These are phyloP conservation scores for Leucopsar rothschildi DNA, from an alignment of 2,113 vertebrate species.

Conservation along the genomic window DNA sequence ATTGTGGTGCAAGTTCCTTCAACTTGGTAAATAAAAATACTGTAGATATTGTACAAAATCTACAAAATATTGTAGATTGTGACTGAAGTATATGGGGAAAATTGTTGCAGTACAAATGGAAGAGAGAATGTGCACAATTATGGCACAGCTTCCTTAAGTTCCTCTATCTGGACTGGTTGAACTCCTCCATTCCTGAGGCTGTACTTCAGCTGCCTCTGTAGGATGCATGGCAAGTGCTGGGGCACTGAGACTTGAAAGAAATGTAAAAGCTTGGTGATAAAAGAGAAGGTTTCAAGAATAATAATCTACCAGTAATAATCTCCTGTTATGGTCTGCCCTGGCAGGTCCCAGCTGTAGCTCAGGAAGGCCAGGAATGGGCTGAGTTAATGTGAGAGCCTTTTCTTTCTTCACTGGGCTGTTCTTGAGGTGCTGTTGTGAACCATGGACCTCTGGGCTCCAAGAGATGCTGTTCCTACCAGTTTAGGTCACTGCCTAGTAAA, in stretches of 20 bases:
- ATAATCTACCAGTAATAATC: background rate
- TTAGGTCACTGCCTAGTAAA: background rate
- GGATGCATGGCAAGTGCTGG: background rate
- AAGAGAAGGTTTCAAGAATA: background rate
- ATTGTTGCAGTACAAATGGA: background rate
- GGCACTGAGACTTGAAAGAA: background rate
- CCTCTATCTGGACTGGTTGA: background rate
- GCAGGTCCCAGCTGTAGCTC: background rate
- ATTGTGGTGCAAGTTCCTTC: constrained; percentile 97
- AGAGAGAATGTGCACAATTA: rapidly evolving
- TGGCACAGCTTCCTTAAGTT: background rate
- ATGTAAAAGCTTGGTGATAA: background rate
- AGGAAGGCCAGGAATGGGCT: background rate
- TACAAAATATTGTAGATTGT: background rate
- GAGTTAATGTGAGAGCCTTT: background rate
- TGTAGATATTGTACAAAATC: background rate
- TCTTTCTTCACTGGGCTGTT: background rate
- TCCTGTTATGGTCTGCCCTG: background rate
- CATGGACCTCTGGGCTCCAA: rapidly evolving
- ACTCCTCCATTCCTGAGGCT: background rate
- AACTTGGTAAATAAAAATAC: constrained; percentile 84
- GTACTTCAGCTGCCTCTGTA: background rate
- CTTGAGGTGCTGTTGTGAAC: rapidly evolving
- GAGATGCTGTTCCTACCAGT: background rate
- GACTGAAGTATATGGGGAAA: background rate